Evolutionary conservation across 2,797 vertebrate genomes (phyloP).

Genomic region (Staurois parvus): DNA sequence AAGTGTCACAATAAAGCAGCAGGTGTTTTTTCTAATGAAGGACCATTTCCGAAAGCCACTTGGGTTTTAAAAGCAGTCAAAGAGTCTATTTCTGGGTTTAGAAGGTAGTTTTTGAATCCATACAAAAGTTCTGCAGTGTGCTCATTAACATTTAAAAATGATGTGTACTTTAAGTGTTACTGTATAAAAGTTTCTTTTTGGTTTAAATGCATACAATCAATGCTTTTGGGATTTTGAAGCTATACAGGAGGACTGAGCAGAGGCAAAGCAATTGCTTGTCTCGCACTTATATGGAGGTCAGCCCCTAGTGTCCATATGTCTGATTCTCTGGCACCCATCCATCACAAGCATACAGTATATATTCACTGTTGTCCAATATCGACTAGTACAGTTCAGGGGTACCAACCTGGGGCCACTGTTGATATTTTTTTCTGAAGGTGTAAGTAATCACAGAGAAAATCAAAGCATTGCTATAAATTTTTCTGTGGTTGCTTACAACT

Average conservation of each 20-base stretch:
- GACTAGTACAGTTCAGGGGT: no score
- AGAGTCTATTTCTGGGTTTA: not conserved
- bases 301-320: no score
- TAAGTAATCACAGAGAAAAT: no score
- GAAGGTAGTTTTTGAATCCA: not conserved
- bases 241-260: not conserved
- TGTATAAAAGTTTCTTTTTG: slow-evolving; percentile 1
- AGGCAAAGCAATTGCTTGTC: not conserved
- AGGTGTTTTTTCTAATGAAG: slow-evolving; percentile 47
- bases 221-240: not conserved
- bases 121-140: not conserved
- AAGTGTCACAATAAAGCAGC: slow-evolving; percentile 50
- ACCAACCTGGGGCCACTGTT: no score
- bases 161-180: not conserved
- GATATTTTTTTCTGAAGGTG: no score
- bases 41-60: not conserved
- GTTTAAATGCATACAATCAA: slow-evolving; percentile 10
- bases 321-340: no score
- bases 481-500: no score
- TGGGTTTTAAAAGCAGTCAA: not conserved
- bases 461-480: no score
- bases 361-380: no score
- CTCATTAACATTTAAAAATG: slow-evolving; percentile 7
- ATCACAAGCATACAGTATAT: no score
- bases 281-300: not conserved